These are phyloP conservation scores for Procavia capensis DNA, from an alignment of 2,113 vertebrate genomes.

Conservation along the genomic window DNA sequence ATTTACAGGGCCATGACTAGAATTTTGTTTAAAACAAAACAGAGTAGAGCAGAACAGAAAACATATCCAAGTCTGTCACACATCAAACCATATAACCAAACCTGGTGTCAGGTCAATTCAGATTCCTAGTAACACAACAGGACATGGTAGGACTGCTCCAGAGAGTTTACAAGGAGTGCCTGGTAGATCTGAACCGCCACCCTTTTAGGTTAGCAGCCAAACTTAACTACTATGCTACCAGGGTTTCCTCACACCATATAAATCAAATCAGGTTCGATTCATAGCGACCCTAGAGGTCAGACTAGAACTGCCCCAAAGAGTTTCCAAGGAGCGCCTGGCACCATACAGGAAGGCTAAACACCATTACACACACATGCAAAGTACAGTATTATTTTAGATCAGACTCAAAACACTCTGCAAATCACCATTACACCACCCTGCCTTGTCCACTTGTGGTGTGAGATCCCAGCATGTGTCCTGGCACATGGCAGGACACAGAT, in stretches of 20 bases:
- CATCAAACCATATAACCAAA: neutral
- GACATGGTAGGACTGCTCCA: too few relatives aligned
- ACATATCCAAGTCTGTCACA: neutral
- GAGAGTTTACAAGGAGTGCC: too few relatives aligned
- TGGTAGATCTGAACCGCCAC: too few relatives aligned
- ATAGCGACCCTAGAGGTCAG: too few relatives aligned
- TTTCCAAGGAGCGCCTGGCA: too few relatives aligned
- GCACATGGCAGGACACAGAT: neutral
- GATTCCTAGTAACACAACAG: neutral
- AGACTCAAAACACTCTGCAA: neutral
- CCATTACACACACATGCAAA: neutral
- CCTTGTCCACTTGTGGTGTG: neutral
- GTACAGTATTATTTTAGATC: neutral
- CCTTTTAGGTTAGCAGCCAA: too few relatives aligned
- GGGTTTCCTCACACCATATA: too few relatives aligned
- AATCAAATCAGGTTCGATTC: too few relatives aligned
- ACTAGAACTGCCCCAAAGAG: too few relatives aligned
- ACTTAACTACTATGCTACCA: too few relatives aligned
- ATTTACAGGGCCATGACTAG: neutral
- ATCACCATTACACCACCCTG: neutral
- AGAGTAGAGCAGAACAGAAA: neutral
- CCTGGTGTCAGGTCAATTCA: neutral
- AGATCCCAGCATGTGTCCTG: neutral
- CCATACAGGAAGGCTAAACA: neutral
- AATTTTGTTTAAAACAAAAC: constrained; percentile 45